A percentile compares a stretch with the other conserved stretches of the same genome.
Conservation (phyloP, 2,113 vertebrate genomes). For the Myodes glareolus region DNA sequence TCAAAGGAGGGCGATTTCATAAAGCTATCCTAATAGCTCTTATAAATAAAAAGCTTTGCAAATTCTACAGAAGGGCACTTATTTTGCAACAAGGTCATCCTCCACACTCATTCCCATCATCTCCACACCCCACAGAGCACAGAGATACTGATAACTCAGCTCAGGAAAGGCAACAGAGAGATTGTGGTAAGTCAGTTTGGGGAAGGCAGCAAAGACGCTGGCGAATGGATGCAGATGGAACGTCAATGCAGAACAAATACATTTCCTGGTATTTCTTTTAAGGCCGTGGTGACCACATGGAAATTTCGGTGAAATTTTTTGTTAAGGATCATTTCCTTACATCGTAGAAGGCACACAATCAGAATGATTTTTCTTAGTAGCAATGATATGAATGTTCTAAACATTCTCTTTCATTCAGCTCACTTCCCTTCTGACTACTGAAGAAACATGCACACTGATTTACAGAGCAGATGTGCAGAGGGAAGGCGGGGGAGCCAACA, state of each 20-base stretch:
- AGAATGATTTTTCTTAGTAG: neutral
- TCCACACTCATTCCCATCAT: neutral
- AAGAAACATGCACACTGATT: neutral
- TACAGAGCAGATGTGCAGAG: neutral
- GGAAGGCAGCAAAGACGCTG: neutral
- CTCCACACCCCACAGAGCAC: neutral
- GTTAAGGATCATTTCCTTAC: neutral
- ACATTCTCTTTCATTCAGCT: neutral
- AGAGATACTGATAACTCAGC: neutral
- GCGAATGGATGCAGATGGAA: neutral
- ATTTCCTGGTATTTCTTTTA: constrained; percentile 8
- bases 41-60: neutral
- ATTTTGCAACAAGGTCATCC: neutral
- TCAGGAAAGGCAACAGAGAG: neutral
- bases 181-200: neutral
- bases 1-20: neutral
- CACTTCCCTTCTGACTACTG: neutral
- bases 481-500: neutral
- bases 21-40: constrained; percentile 6
- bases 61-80: neutral
- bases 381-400: neutral
- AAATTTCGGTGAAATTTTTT: neutral
- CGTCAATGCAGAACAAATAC: neutral
- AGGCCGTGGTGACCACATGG: neutral
- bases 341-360: neutral